Percentiles rank a stretch among this genome's conserved stretches.
These are phyloP conservation scores for Macquaria ambigua DNA, from an alignment of 2,113 vertebrate species.

Conservation along the genomic window DNA sequence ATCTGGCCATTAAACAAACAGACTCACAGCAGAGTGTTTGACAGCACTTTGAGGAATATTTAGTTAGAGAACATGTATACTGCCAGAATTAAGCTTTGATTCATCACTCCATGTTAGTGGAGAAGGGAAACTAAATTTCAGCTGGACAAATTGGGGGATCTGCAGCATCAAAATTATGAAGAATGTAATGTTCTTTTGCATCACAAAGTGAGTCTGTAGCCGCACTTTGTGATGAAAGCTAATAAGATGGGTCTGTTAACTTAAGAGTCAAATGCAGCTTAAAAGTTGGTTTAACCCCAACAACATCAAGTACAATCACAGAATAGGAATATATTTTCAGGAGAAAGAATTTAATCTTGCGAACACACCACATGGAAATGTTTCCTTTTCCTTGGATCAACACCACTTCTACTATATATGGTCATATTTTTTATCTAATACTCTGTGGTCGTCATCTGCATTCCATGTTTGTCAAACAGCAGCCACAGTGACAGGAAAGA, in stretches of 20 bases:
- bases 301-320: neutral
- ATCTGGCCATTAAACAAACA: slow-evolving; percentile 7
- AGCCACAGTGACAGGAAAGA: slow-evolving; percentile 42
- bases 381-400: slow-evolving; percentile 20
- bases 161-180: neutral
- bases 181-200: neutral
- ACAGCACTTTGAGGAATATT: slow-evolving; percentile 18
- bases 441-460: neutral
- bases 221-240: neutral
- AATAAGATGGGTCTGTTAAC: neutral
- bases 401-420: neutral
- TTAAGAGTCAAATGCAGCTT: neutral
- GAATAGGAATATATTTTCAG: neutral
- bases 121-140: too few species aligned
- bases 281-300: neutral
- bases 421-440: neutral
- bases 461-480: slow-evolving; percentile 39
- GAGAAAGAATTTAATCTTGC: slow-evolving; percentile 5
- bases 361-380: slow-evolving; percentile 7
- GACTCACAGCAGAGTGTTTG: neutral
- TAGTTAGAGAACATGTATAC: neutral
- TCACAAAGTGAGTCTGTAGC: neutral
- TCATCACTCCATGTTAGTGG: neutral
- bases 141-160: neutral
- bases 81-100: neutral